Evolutionary conservation across 2,113 vertebrate genomes (phyloP), one percentile per base, ranked within the genome.

Genomic region (Chloropsis cyanopogon): DNA sequence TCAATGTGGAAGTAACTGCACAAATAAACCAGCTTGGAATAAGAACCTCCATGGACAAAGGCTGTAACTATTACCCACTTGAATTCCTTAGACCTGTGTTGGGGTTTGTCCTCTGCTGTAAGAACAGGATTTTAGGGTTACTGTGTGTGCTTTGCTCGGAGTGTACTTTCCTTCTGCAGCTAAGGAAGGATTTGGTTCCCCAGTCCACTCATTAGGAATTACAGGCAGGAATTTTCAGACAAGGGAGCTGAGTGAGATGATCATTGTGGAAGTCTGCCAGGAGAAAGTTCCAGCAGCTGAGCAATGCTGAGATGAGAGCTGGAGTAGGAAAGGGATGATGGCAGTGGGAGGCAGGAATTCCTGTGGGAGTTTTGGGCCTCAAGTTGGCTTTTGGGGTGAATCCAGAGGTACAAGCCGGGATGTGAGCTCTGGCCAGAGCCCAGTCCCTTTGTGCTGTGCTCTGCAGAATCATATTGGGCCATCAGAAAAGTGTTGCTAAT

Each of bases 321-420:
- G 65, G 0, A 5, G 3, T 28, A 37, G 49, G 49, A 16, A 31
- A 16, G 23, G 37, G 59, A n/a, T n/a, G 26, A 0, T 6, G 46
- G 44, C 59, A 47, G 12, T 63, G 77, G 73, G 71, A 25, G 60
- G 56, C 65, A 54, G 39, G 41, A 17, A 1, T 11, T 61, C 5
- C 61, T 31, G 7, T 0, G 14, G 31, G 25, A 50, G 21, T 10
- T 21, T 5, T 22, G 25, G 20, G 4, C 15, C 26, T 26, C 0
- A 0, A 8, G 19, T 8, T 0, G 0, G 19, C 5, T 1, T 21
- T 47, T 26, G 63, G 1, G 25, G 4, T 3, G 22, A 46, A 11
- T 2, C 10, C 25, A 33, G 35, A 4, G 35, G 23, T 21, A 3
- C 6, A 6, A 14, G 47, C 29, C 12, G 19, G 1, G 8, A 13